Evolutionary conservation across 2,888 invertebrate genomes (phyloP), one percentile per base, ranked within the genome.

Genomic region (Lapara coniferarum): DNA sequence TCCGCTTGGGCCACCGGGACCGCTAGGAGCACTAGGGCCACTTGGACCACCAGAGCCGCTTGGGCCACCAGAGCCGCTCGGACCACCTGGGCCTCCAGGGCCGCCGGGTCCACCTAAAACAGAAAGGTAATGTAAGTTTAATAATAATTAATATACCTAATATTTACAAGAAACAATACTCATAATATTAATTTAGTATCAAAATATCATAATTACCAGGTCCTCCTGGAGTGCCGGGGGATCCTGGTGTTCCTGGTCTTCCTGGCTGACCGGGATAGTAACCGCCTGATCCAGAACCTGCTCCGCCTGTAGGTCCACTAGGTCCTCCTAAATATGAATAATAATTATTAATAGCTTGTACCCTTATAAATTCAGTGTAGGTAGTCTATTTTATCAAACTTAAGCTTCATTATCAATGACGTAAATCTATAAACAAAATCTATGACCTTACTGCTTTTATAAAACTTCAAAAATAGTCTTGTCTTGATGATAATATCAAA

Each of bases 191-290:
- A 12, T n/a, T 52, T 13, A 52, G n/a, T n/a, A 53, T 70, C 25
- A 10, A 81, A 75, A 16, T 77, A 72, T 55, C 16, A 16, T 55
- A 72, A 88, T 92, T 80, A 71, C 76, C 87, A 25, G 81, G 81
- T 8, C 71, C 74, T 6, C 82, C 86, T 0, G 80, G 78, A 2
- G 73, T 73, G 25, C 81, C 81, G 67, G 78, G 83, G 53, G 71
- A 68, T 10, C 80, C 80, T 19, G 81, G 80, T 44, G 71, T 12
- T 12, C 80, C 76, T 7, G 82, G 80, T 51, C 72, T 73, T n/a
- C 73, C 76, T 13, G 78, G 79, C 67, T 69, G 70, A 5, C 76
- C 78, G 16, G 83, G 81, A n/a, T 76, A 76, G 66, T 77, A 74
- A 0, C 77, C 74, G 2, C 66, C 30, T 16, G 78, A 76, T 0